These are phyloP conservation scores for Elysia crispata DNA, from an alignment of 2,888 invertebrate genomes.

Conservation along the genomic window DNA sequence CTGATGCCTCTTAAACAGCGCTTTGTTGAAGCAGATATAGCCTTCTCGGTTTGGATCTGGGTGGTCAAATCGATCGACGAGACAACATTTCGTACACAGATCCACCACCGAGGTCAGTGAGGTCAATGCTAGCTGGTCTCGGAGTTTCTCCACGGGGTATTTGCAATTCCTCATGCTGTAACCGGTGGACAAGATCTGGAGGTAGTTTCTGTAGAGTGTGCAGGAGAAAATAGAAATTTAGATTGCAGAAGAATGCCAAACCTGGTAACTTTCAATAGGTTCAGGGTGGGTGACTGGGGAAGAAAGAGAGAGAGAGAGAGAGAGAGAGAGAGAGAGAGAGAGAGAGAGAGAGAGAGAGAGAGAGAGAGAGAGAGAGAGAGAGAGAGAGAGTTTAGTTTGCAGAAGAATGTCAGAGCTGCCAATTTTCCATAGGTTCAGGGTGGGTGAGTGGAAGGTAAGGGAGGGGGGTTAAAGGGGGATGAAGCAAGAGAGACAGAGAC, in stretches of 20 bases:
- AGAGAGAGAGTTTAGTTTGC: too few species aligned
- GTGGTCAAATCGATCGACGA: conserved; percentile 35
- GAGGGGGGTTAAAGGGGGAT: too few species aligned
- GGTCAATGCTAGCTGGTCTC: conserved; percentile 29
- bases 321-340: too few species aligned
- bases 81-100: conserved; percentile 24
- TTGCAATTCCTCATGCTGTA: conserved; percentile 61
- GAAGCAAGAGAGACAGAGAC: too few species aligned
- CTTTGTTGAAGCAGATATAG: conserved; percentile 39
- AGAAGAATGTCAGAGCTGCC: background rate
- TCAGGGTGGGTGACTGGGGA: background rate
- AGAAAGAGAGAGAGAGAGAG: too few species aligned
- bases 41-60: background rate
- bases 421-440: background rate
- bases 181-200: conserved; percentile 59
- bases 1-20: background rate
- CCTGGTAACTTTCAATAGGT: background rate
- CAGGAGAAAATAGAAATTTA: too few species aligned
- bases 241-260: background rate
- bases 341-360: too few species aligned
- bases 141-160: conserved; percentile 53
- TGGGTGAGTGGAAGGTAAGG: too few species aligned
- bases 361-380: too few species aligned
- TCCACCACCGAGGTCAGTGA: background rate
- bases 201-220: conserved; percentile 55